phyloP scores from a whole-genome alignment of 2,113 vertebrate species.

The Megaleporinus macrocephalus region DNA sequence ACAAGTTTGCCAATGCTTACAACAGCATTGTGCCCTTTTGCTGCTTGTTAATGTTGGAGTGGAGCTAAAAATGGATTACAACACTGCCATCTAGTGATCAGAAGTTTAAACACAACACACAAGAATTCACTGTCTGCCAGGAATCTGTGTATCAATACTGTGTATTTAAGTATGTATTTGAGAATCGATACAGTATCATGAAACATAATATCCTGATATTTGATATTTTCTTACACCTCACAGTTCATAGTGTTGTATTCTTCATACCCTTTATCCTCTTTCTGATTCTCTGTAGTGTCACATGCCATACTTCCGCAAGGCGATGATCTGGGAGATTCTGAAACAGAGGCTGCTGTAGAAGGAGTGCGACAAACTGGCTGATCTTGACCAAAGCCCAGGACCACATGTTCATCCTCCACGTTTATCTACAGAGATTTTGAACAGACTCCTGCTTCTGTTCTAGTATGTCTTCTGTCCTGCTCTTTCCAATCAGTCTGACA shows the following conservation, averaged over 20 bases:
- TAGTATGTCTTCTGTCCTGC: neutral
- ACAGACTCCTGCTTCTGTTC: neutral
- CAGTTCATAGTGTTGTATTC: neutral
- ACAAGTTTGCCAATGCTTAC: too few species aligned
- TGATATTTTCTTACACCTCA: too few species aligned
- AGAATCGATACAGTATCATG: too few species aligned
- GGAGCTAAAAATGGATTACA: too few species aligned
- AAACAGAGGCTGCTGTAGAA: slow-evolving; percentile 86
- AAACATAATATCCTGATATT: too few species aligned
- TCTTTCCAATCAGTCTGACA: neutral
- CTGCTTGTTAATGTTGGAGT: too few species aligned
- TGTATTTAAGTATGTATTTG: too few species aligned
- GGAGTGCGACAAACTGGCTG: neutral
- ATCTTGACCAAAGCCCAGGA: slow-evolving; percentile 46
- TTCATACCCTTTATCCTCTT: neutral
- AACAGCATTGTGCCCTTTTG: too few species aligned
- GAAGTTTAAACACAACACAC: too few species aligned
- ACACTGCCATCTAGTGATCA: too few species aligned
- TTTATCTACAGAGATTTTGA: slow-evolving; percentile 20
- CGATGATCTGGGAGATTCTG: slow-evolving; percentile 96
- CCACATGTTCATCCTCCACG: slow-evolving; percentile 19
- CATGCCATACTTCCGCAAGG: slow-evolving; percentile 91
- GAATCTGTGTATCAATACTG: too few species aligned
- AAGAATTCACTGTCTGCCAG: too few species aligned
- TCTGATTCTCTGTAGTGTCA: slow-evolving; percentile 76